These are phyloP conservation scores for Sebastolobus altivelis DNA, from an alignment of 2,797 vertebrate genomes.

Conservation along the genomic window DNA sequence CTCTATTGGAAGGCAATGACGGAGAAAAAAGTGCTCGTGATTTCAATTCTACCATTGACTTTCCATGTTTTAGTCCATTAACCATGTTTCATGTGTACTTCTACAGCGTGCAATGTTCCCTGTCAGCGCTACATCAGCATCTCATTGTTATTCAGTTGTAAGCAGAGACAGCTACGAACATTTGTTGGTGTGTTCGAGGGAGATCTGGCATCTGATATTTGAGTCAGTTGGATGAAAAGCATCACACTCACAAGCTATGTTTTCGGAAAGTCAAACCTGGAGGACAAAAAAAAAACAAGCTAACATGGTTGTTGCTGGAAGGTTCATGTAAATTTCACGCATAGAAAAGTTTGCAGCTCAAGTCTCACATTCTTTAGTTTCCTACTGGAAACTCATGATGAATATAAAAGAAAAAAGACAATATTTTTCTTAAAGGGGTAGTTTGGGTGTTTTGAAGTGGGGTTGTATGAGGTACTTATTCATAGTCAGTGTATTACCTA, in stretches of 20 bases:
- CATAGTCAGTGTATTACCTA: too few species aligned
- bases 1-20: not conserved
- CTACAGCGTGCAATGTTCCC: not conserved
- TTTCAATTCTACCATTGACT: slow-evolving; percentile 15
- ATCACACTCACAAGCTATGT: slow-evolving; percentile 8
- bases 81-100: slow-evolving; percentile 11
- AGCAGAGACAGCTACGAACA: slow-evolving; percentile 35
- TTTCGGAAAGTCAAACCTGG: slow-evolving; percentile 33
- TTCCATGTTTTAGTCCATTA: slow-evolving; percentile 30
- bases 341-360: slow-evolving; percentile 22
- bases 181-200: slow-evolving; percentile 26
- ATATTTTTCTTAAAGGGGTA: too few species aligned
- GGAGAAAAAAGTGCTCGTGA: not conserved
- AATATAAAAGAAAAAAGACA: not conserved
- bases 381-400: not conserved
- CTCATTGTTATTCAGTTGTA: slow-evolving; percentile 44
- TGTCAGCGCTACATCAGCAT: slow-evolving; percentile 35
- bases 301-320: slow-evolving; percentile 27
- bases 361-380: slow-evolving; percentile 3
- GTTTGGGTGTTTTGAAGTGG: too few species aligned
- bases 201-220: slow-evolving; percentile 32
- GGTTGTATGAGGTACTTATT: too few species aligned
- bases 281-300: slow-evolving; percentile 9
- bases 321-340: slow-evolving; percentile 19
- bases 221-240: slow-evolving; percentile 30